Conservation (phyloP, 2,888 invertebrate genomes). For the Latheticus oryzae region DNA sequence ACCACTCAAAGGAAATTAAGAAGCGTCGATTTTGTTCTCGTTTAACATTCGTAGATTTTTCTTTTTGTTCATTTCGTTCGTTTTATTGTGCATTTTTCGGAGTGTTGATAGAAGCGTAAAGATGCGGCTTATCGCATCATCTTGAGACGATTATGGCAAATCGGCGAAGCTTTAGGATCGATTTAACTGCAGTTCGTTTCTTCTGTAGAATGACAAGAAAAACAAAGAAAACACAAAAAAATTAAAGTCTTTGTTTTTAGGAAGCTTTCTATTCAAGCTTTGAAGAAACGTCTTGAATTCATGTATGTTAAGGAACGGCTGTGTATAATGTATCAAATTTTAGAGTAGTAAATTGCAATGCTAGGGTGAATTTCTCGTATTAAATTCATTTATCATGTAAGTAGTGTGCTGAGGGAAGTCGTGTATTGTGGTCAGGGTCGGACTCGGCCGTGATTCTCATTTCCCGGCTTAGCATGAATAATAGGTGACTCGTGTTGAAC, state of each 20-base stretch:
- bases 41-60: constrained; percentile 28
- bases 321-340: constrained; percentile 35
- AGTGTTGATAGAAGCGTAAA: constrained; percentile 13
- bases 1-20: constrained; percentile 38
- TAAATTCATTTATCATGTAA: constrained; percentile 47
- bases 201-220: too few species aligned
- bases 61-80: constrained; percentile 17
- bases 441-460: constrained; percentile 44
- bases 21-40: constrained; percentile 22
- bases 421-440: constrained; percentile 43
- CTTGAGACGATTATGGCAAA: constrained; percentile 11
- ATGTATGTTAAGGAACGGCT: constrained; percentile 3
- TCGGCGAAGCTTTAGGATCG: background rate
- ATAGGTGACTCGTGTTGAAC: constrained; percentile 47
- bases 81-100: constrained; percentile 1
- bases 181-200: too few species aligned
- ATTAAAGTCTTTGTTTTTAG: too few species aligned
- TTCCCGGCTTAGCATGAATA: constrained; percentile 46
- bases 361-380: constrained; percentile 33
- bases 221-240: too few species aligned
- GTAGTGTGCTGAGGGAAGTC: constrained; percentile 31
- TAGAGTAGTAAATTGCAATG: constrained; percentile 31
- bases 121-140: constrained; percentile 13
- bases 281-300: too few species aligned
- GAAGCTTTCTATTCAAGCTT: too few species aligned